phyloP scores from a whole-genome alignment of 2,113 vertebrate genomes.

The Cyanistes caeruleus region DNA sequence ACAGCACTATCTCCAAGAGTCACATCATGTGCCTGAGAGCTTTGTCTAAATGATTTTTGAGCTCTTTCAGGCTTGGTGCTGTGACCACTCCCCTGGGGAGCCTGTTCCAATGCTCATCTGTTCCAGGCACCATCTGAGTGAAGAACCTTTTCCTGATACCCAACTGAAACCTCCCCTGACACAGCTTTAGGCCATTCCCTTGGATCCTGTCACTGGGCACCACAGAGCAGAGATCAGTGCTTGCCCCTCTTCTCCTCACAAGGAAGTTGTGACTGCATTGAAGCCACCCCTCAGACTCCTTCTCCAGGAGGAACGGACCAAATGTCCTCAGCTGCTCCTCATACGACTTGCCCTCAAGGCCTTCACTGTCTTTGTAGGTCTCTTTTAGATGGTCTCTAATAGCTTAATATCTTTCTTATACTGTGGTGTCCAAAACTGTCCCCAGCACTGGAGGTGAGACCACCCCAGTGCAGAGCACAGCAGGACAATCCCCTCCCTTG shows the following conservation, averaged over 20 bases:
- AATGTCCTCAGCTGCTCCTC: neutral
- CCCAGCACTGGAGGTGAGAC: neutral
- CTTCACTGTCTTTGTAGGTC: neutral
- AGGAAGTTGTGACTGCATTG: neutral
- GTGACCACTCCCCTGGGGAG: neutral
- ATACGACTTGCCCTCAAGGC: fast-evolving
- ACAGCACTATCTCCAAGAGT: neutral
- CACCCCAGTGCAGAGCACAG: neutral
- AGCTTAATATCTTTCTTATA: neutral
- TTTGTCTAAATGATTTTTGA: neutral
- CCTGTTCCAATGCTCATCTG: neutral
- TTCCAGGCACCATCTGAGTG: neutral
- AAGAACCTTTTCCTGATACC: neutral
- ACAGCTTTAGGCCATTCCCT: neutral
- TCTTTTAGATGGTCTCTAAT: neutral
- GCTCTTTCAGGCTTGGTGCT: neutral
- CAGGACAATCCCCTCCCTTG: neutral
- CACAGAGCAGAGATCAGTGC: neutral
- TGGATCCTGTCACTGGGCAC: fast-evolving
- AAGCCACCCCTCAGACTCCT: neutral
- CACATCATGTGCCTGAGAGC: neutral
- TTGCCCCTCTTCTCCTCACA: neutral
- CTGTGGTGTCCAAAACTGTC: neutral
- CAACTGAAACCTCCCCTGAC: neutral
- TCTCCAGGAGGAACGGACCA: neutral